These are phyloP conservation scores for Crotophaga sulcirostris DNA, from an alignment of 2,113 vertebrate genomes.

Conservation along the genomic window DNA sequence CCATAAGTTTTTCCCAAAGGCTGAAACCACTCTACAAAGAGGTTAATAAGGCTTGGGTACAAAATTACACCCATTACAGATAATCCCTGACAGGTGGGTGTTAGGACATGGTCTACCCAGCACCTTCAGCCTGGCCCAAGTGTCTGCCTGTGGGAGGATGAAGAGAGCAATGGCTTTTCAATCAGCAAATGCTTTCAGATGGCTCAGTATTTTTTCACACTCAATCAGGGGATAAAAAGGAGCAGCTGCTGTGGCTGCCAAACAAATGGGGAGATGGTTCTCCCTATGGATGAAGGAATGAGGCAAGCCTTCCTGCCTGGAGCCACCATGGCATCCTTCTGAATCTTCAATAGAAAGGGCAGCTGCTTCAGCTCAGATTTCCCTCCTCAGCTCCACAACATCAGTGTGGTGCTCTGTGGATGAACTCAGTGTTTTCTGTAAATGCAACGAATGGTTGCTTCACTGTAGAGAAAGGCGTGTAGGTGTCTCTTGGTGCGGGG, in stretches of 20 bases:
- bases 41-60: background rate
- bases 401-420: background rate
- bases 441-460: background rate
- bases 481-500: background rate
- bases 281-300: background rate
- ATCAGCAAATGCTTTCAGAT: background rate
- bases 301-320: background rate
- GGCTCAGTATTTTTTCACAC: background rate
- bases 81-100: background rate
- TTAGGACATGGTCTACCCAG: background rate
- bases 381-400: background rate
- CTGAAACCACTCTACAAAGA: background rate
- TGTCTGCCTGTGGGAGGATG: background rate
- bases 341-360: background rate
- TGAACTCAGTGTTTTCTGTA: background rate
- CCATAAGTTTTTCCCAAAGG: background rate
- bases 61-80: background rate
- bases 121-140: background rate
- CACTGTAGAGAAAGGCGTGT: background rate
- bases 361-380: background rate
- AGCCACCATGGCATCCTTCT: background rate
- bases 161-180: background rate
- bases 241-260: background rate
- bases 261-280: background rate
- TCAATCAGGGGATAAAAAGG: background rate